Evolutionary conservation across 2,113 vertebrate genomes (phyloP), one percentile per base, ranked within the genome.

Genomic region (Nothocercus julius): DNA sequence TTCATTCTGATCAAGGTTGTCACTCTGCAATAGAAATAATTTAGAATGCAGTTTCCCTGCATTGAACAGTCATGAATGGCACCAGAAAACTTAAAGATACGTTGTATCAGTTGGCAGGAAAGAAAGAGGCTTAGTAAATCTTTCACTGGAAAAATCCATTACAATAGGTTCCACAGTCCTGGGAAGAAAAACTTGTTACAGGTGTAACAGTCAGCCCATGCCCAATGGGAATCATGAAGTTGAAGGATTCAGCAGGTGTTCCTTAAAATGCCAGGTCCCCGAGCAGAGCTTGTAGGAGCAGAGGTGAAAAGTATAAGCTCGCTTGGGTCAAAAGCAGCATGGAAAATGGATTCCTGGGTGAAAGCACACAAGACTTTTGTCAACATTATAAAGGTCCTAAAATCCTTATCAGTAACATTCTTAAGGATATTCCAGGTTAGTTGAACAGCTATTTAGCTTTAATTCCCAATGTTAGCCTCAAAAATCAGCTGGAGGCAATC

Each of bases 41-140:
- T 85, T 74, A 81, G 40, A 90, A 81, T 51, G 13, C 51, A 56
- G 36, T 77, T 93, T 22, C 16, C 30, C 25, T 93, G 64, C 62
- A 63, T 7, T 80, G 14, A 77, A 38, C 59, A 51, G 22, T 61
- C 28, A 18, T 54, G 45, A 44, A 22, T 82, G 24, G 45, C 40
- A 66, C 45, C 24, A 74, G 63, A 64, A 90, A 74, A 32, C 8
- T 49, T 79, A 3, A 28, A 67, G 91, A n/a, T 22, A 7, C 18
- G 75, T 76, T 72, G 10, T 54, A 44, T 4, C 54, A 58, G 54
- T 30, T 70, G 64, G 15, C 45, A 68, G n/a, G 38, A 54, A 30
- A 15, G 42, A 47, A 63, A n/a, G 8, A 68, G 21, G 51, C 47
- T 62, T 14, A 66, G 2, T 3, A 3, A 6, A n/a, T 63, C 24